phyloP scores from a whole-genome alignment of 2,888 invertebrate species.

The Aradus depressus region DNA sequence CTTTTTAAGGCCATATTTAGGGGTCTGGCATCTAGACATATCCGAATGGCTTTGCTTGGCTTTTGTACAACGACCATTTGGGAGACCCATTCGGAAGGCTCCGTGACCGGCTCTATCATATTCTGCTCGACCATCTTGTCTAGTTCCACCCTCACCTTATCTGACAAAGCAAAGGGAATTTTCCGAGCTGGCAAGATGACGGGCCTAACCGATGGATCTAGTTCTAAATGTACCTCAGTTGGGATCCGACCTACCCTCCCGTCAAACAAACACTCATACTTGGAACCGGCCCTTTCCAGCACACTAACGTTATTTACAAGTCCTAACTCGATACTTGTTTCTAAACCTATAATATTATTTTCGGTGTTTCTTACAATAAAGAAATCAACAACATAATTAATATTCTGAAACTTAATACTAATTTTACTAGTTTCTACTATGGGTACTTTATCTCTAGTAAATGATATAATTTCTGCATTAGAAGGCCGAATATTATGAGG shows the following conservation, averaged over 20 bases:
- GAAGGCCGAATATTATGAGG: not conserved
- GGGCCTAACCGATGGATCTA: not conserved
- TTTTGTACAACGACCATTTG: slow-evolving; percentile 14
- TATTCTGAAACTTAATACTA: not conserved
- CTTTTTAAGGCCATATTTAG: slow-evolving; percentile 12
- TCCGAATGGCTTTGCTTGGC: not conserved
- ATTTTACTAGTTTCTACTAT: not conserved
- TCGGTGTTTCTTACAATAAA: not conserved
- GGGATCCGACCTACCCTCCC: not conserved
- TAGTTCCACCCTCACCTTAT: slow-evolving; percentile 8
- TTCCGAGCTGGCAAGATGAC: slow-evolving; percentile 5
- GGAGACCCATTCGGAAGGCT: no score
- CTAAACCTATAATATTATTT: not conserved
- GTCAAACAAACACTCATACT: slow-evolving; percentile 13
- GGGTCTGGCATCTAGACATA: slow-evolving; percentile 15
- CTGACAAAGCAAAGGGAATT: slow-evolving; percentile 2
- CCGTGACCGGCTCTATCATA: slow-evolving; percentile 1
- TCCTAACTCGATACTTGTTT: not conserved
- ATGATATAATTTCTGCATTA: slow-evolving; percentile 4
- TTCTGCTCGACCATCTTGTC: slow-evolving; percentile 1
- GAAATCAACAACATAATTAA: not conserved
- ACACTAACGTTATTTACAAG: not conserved
- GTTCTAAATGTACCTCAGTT: not conserved
- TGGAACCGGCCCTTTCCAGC: not conserved
- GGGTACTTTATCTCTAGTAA: slow-evolving; percentile 4